phyloP scores from a whole-genome alignment of 2,113 vertebrate genomes.

The Bos indicus region DNA sequence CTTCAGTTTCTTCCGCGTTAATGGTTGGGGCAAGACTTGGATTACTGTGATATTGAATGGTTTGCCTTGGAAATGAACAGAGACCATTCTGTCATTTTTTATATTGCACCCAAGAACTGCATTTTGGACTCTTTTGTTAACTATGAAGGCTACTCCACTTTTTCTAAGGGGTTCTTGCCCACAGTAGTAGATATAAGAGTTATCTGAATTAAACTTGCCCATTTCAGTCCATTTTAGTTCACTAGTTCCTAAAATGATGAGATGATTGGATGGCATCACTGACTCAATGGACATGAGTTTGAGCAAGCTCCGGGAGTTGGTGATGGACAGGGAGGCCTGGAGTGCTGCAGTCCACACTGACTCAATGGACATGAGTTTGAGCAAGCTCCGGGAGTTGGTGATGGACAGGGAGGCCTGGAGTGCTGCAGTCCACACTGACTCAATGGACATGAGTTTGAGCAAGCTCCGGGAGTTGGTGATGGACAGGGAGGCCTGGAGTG shows the following conservation, averaged over 20 bases:
- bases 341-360: not conserved
- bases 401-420: no score
- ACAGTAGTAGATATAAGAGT: not conserved
- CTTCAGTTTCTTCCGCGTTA: not conserved
- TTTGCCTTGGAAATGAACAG: not conserved
- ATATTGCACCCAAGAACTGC: not conserved
- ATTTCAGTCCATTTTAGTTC: not conserved
- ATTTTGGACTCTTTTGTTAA: not conserved
- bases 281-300: not conserved
- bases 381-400: no score
- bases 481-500: not conserved
- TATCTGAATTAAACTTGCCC: not conserved
- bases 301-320: no score
- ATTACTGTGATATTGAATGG: not conserved
- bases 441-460: not conserved
- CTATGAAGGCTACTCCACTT: not conserved
- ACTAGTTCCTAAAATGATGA: not conserved
- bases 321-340: no score
- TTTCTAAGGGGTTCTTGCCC: not conserved
- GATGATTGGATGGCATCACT: not conserved
- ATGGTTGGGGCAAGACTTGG: not conserved
- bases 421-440: not conserved
- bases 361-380: not conserved
- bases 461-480: not conserved
- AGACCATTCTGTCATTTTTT: not conserved